phyloP scores from a whole-genome alignment of 2,888 invertebrate genomes.

The Bruchidius siliquastri region DNA sequence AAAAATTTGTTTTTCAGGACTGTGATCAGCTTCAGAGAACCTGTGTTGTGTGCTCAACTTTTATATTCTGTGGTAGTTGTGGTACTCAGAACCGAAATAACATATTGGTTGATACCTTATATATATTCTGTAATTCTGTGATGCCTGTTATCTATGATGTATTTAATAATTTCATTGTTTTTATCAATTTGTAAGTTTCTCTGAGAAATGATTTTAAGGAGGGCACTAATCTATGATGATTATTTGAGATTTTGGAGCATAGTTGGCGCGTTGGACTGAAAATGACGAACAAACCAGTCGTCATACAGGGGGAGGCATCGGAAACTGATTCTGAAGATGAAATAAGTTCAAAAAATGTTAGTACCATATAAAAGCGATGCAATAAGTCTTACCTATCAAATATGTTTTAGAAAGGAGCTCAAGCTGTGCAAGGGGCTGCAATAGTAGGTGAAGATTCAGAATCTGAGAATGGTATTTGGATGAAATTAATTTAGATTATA shows the following conservation, averaged over 20 bases:
- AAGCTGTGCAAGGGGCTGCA: constrained; percentile 38
- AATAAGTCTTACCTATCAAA: neutral
- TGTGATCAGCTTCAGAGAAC: too few relatives aligned
- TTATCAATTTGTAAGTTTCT: too few relatives aligned
- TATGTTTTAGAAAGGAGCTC: neutral
- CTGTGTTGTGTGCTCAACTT: too few relatives aligned
- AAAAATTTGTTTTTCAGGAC: too few relatives aligned
- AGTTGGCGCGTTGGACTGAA: neutral
- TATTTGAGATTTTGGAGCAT: neutral
- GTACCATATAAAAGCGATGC: neutral
- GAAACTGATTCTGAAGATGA: constrained; percentile 47
- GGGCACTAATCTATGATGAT: too few relatives aligned
- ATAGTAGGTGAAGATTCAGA: constrained; percentile 45
- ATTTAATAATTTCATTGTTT: too few relatives aligned
- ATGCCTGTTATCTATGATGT: too few relatives aligned
- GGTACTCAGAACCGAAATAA: too few relatives aligned
- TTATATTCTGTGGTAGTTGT: too few relatives aligned
- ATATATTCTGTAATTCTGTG: too few relatives aligned
- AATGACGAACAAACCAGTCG: constrained; percentile 31
- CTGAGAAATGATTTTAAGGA: too few relatives aligned
- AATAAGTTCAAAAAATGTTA: constrained; percentile 16
- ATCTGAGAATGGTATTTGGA: constrained; percentile 39
- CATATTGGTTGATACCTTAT: too few relatives aligned
- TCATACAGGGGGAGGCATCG: constrained; percentile 44
- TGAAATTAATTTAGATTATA: constrained; percentile 2